A percentile compares a stretch with the other conserved stretches of the same genome.
phyloP scores from a whole-genome alignment of 2,888 invertebrate species.

The Lepas anatifera region DNA sequence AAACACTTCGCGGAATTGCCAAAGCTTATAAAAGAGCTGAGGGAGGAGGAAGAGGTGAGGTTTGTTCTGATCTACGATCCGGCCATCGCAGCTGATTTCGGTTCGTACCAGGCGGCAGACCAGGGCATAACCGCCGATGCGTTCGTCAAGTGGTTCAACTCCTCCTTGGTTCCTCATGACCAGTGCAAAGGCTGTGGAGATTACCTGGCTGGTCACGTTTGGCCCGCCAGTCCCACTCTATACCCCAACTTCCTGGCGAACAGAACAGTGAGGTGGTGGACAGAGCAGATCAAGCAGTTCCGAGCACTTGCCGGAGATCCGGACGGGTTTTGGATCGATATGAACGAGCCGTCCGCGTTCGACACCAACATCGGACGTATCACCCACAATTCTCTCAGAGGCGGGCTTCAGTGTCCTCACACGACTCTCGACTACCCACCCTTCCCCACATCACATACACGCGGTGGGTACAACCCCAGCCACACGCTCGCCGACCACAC shows the following conservation, averaged over 20 bases:
- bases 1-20: constrained; percentile 27
- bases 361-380: constrained; percentile 21
- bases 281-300: constrained; percentile 24
- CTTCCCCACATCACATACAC: constrained; percentile 35
- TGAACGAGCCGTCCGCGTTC: constrained; percentile 83
- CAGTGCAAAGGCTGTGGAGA: constrained; percentile 18
- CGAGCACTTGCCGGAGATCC: constrained; percentile 13
- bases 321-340: constrained; percentile 81
- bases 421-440: constrained; percentile 51
- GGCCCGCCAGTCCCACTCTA: constrained; percentile 22
- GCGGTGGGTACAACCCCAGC: neutral
- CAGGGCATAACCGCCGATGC: constrained; percentile 20
- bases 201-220: constrained; percentile 24
- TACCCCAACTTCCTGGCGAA: constrained; percentile 28
- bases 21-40: constrained; percentile 27
- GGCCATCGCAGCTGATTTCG: constrained; percentile 22
- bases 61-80: constrained; percentile 27
- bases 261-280: constrained; percentile 26
- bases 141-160: constrained; percentile 23
- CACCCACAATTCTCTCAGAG: constrained; percentile 22
- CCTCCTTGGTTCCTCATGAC: constrained; percentile 19
- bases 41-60: constrained; percentile 24
- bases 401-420: constrained; percentile 38
- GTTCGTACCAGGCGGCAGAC: constrained; percentile 18
- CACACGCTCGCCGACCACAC: constrained; percentile 20